These are phyloP conservation scores for Aulostomus chinensis DNA, from an alignment of 2,797 vertebrate species.

Conservation along the genomic window DNA sequence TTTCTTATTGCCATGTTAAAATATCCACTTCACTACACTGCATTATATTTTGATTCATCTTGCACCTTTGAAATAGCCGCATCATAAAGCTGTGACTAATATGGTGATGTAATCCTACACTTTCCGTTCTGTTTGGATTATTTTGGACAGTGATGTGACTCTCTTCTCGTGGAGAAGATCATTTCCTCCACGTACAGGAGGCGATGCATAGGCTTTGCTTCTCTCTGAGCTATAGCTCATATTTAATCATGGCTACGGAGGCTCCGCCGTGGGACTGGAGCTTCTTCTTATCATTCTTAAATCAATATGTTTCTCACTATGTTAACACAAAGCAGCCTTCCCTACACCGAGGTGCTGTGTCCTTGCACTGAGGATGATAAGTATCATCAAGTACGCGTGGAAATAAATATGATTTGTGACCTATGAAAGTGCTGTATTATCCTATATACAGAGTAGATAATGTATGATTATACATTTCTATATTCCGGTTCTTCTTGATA, in stretches of 20 bases:
- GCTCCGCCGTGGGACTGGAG: conserved; percentile 69
- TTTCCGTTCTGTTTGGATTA: no score
- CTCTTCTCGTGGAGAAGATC: conserved; percentile 17
- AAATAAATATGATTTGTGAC: conserved; percentile 22
- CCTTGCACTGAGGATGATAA: conserved; percentile 37
- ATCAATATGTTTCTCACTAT: conserved; percentile 77
- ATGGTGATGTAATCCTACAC: no score
- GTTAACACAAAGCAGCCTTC: conserved; percentile 74
- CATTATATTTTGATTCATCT: no score
- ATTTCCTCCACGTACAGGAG: conserved; percentile 41
- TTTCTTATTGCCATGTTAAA: no score
- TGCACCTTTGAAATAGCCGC: no score
- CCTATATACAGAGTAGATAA: conserved; percentile 1
- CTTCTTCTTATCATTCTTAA: conserved; percentile 82
- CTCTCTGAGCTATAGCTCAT: conserved; percentile 51
- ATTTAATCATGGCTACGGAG: conserved; percentile 75
- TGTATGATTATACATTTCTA: conserved; percentile 7
- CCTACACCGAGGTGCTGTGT: conserved; percentile 36
- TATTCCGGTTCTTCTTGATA: conserved; percentile 21
- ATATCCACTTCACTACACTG: no score
- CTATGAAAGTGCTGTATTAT: conserved; percentile 9
- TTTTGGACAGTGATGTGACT: no score
- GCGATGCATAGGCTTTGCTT: conserved; percentile 33
- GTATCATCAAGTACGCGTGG: conserved; percentile 21
- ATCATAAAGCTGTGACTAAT: no score